These are phyloP conservation scores for Dione vanillae DNA, from an alignment of 2,888 invertebrate genomes.

Conservation along the genomic window DNA sequence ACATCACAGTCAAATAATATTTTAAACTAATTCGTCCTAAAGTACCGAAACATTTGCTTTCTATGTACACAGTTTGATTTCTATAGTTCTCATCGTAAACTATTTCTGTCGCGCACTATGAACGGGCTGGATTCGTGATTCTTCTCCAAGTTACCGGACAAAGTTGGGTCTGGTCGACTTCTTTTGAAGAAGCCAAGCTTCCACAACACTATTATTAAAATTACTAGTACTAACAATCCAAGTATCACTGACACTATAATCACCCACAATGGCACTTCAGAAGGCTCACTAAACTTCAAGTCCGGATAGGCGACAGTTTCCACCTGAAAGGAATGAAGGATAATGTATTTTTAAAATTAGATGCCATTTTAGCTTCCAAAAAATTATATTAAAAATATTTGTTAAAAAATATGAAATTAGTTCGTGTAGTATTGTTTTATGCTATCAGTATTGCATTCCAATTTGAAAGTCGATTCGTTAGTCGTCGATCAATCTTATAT, in stretches of 20 bases:
- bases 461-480: no score
- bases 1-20: conserved; percentile 81
- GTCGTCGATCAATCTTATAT: no score
- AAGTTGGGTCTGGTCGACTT: conserved; percentile 92
- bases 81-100: conserved; percentile 66
- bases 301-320: conserved; percentile 94
- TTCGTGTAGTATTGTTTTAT: no score
- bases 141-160: conserved; percentile 91
- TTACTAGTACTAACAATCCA: conserved; percentile 91
- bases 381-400: no score
- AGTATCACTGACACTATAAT: conserved; percentile 92
- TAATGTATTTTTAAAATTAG: not conserved
- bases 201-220: conserved; percentile 92
- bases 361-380: no score
- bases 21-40: conserved; percentile 51
- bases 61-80: conserved; percentile 30
- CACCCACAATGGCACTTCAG: conserved; percentile 93
- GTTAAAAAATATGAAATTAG: no score
- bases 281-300: conserved; percentile 88
- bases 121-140: conserved; percentile 89
- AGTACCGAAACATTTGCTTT: conserved; percentile 7
- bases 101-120: conserved; percentile 75
- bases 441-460: no score
- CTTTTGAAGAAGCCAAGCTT: conserved; percentile 96
- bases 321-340: conserved; percentile 81